Evolutionary conservation across 2,888 invertebrate genomes (phyloP).

Genomic region (Graphium colonna): DNA sequence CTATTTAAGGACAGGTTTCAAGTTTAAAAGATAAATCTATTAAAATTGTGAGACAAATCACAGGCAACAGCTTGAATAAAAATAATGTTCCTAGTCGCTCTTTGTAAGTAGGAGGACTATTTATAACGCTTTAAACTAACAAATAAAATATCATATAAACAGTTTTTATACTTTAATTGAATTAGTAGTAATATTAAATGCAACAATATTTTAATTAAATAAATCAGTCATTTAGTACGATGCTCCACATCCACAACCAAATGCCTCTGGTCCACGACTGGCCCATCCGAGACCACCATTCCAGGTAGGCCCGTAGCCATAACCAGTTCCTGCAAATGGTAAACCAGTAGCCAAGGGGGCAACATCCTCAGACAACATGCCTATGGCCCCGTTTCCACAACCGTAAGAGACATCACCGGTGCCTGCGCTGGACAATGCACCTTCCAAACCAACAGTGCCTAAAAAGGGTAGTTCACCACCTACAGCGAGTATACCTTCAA

Average conservation of each 20-base stretch:
- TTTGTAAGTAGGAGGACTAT: too few species aligned
- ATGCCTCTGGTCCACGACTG: not conserved
- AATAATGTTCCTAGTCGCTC: too few species aligned
- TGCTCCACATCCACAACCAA: not conserved
- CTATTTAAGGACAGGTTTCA: too few species aligned
- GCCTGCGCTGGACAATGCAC: slow-evolving; percentile 34
- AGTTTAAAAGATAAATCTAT: too few species aligned
- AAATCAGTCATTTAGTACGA: too few species aligned
- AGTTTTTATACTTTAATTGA: too few species aligned
- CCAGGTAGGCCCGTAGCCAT: slow-evolving; percentile 18
- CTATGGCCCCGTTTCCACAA: slow-evolving; percentile 36
- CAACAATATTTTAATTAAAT: too few species aligned
- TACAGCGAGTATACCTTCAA: slow-evolving; percentile 37
- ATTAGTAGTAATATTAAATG: too few species aligned
- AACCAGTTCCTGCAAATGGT: slow-evolving; percentile 21
- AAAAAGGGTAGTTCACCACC: slow-evolving; percentile 36
- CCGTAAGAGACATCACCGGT: slow-evolving; percentile 35
- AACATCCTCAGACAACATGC: slow-evolving; percentile 32
- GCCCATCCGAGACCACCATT: not conserved
- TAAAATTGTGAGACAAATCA: too few species aligned
- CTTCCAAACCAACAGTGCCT: slow-evolving; percentile 37
- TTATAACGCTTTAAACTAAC: too few species aligned
- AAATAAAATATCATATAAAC: too few species aligned
- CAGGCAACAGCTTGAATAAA: too few species aligned
- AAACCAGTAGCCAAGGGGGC: slow-evolving; percentile 24